Base-by-base conservation (phyloP, 1,140 invertebrate genomes). In the Lepidotrigona ventralis region DNA sequence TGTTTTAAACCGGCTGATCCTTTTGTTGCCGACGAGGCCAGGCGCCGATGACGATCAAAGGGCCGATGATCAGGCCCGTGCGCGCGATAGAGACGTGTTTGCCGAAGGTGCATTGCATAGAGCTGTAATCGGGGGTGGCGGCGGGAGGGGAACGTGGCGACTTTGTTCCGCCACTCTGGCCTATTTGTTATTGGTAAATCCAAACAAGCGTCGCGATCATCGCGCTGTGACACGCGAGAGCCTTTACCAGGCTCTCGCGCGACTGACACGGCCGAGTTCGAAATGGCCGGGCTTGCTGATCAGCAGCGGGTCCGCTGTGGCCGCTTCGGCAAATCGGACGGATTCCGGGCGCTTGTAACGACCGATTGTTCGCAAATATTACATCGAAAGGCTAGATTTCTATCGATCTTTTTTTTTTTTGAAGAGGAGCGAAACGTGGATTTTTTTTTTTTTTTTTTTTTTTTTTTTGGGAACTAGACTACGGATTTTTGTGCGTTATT, bases 171-270 rank as follows among this genome's bases (percentile, higher is more conserved):
- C 58, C 56, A 80, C n/a, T 80, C 56, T 14, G 70, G 39, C 51
- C 39, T 69, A 74, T 82, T 82, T 82, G 80, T 77, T 77, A 77
- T 82, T 29, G 80, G 73, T 69, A 82, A 82, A 82, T 82, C 80
- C 75, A 77, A 82, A 82, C 79, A 77, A 29, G 54, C 63, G 26
- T 74, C 79, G 54, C 75, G 81, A 83, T 58, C 39, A 75, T 76
- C 71, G 70, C 3, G 39, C 39, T 46, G 39, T 46, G 39, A 46
- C 39, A 46, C 51, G 15, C 75, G 54, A 60, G n/a, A 56, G 58
- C 33, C 71, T 74, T 81, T 69, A 58, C 74, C 73, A 77, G 80
- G 72, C 56, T 26, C 46, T 11, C 53, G 14, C 14, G 17, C 29
- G 76, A 78, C 23, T 78, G 17, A 63, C 19, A 33, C 58, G 26